Evolutionary conservation across 2,113 vertebrate species (phyloP).

Genomic region (Columbina picui): DNA sequence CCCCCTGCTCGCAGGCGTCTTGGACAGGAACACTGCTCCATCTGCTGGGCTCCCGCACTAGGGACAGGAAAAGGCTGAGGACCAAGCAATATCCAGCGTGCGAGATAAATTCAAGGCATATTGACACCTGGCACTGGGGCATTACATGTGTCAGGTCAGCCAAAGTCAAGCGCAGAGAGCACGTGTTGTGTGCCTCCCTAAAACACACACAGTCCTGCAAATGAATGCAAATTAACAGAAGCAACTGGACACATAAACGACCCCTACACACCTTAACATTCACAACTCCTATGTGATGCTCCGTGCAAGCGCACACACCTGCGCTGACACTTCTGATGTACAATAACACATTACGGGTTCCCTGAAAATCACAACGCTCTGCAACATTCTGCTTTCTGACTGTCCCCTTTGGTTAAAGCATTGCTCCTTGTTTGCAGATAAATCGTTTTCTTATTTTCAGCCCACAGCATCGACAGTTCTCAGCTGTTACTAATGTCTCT

Average conservation of each 20-base stretch:
- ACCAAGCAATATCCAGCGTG: rapidly evolving
- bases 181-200: rapidly evolving
- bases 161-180: neutral
- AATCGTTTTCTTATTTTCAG: conserved; percentile 17
- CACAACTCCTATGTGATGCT: rapidly evolving
- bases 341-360: neutral
- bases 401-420: neutral
- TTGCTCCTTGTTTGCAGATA: neutral
- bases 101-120: neutral
- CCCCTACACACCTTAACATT: rapidly evolving
- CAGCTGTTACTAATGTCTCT: neutral
- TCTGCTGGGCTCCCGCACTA: conserved; percentile 67
- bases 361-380: neutral
- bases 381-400: neutral
- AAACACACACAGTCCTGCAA: rapidly evolving
- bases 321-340: neutral
- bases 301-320: rapidly evolving
- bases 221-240: neutral
- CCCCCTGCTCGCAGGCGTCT: neutral
- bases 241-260: rapidly evolving
- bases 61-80: neutral
- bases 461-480: neutral
- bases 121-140: neutral
- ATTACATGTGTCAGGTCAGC: neutral
- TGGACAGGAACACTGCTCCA: conserved; percentile 65